Base-by-base conservation (phyloP, 2,888 invertebrate species). In the Agriopis marginaria region DNA sequence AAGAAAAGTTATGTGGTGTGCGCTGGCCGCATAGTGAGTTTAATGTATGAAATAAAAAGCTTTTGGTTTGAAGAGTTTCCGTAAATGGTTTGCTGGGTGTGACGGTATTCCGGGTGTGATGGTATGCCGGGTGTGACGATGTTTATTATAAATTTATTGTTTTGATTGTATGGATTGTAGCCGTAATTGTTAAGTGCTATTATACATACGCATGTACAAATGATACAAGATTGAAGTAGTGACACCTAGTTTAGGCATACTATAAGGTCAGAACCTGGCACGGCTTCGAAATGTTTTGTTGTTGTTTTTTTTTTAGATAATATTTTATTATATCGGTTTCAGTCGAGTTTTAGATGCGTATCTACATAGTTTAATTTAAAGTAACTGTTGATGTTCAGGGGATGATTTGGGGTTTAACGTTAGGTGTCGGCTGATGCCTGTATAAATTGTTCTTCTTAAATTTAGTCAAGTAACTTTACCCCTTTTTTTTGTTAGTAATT, bases 271-370 rank as follows among this genome's bases (percentile, higher is more conserved):
- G 63, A 51, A 56, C 51, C 50, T 14, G 45, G 84, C 81, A 86
- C 81, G 85, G 80, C 83, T 82, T 78, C 73, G 78, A 86, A 85
- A 82, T 84, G 62, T 79, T 82, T 23, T 23, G 17, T 23, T 89
- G 89, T 88, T 92, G 89, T 92, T 93, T 88, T 91, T 73, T n/a
- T 91, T 92, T 91, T 91, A 89, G 89, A 90, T 91, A 89, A 87
- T 91, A 91, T 91, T 89, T 89, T 90, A 87, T 88, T 85, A 85
- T 87, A 90, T 88, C 81, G 88, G 88, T 89, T 89, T 78, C 83
- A 86, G 82, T 86, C 86, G 82, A 85, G 81, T 88, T 89, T 88
- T 89, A 84, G 86, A 89, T 85, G 83, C 78, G 80, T 89, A 88
- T 79, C 82, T 89, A 67, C 68, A 68, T 72, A 87, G 84, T 81